phyloP scores from a whole-genome alignment of 1,140 invertebrate species.

The Aphelenchoides avenae region DNA sequence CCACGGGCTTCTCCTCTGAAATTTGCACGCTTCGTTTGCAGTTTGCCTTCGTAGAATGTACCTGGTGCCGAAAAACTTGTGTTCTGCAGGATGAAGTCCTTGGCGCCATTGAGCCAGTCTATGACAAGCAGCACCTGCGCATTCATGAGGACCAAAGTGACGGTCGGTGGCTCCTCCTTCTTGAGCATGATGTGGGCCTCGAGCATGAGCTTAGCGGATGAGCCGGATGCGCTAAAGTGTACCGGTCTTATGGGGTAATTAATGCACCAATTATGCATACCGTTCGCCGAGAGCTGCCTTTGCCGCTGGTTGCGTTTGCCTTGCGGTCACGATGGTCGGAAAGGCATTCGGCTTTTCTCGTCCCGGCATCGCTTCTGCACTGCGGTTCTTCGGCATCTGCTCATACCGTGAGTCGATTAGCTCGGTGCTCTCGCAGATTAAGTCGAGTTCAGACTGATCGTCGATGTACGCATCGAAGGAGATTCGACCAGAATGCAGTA shows the following conservation, averaged over 20 bases:
- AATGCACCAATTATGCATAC: background rate
- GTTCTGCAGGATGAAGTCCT: constrained; percentile 71
- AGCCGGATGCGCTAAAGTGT: background rate
- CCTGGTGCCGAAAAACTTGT: constrained; percentile 9
- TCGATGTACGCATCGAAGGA: constrained; percentile 50
- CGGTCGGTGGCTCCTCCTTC: constrained; percentile 45
- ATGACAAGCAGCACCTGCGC: constrained; percentile 88
- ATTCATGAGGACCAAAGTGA: constrained; percentile 86
- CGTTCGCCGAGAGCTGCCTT: constrained; percentile 7
- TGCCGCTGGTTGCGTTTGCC: constrained; percentile 62
- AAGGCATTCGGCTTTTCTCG: constrained; percentile 71
- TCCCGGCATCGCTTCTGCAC: background rate
- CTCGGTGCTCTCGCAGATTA: constrained; percentile 47
- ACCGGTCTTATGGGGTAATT: background rate
- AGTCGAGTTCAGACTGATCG: constrained; percentile 46
- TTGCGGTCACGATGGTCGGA: constrained; percentile 78
- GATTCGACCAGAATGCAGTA: constrained; percentile 42
- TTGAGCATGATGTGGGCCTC: constrained; percentile 53
- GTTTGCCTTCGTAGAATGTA: background rate
- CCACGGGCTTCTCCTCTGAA: constrained; percentile 3
- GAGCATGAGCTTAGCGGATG: no score
- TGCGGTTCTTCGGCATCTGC: background rate
- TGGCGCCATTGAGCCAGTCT: constrained; percentile 83
- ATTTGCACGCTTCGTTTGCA: background rate
- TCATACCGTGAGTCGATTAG: constrained; percentile 11